Base-by-base conservation (phyloP, 1,140 invertebrate species). In the Drosophila seguyi region DNA sequence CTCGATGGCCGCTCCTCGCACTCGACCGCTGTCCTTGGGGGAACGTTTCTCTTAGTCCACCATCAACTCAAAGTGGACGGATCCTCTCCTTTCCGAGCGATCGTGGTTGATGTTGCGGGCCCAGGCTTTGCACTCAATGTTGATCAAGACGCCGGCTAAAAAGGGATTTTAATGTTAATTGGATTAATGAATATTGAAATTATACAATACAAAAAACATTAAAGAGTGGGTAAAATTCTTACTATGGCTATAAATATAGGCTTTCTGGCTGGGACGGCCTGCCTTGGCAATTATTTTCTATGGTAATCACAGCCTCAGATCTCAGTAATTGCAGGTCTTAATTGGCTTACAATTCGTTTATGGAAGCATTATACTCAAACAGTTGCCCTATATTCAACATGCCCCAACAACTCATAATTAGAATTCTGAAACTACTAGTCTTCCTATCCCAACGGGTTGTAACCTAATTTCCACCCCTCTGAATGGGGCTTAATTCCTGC, bases 101-200 rank as follows among this genome's bases (percentile, higher is more conserved):
- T 98, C 97, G 93, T 98, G 97, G 52, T 94, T 90, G 83, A 99
- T 99, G 94, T 99, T 99, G 92, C 96, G 95, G 79, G 98, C 98
- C 97, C 97, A 99, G 77, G 98, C 98, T 94, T 98, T 98, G 94
- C 98, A 99, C 93, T 98, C 98, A 93, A 99, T 97, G 94, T 98
- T 98, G 93, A 99, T 98, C 73, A 99, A 94, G 27, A 98, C 96
- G 50, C 97, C 97, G 90, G 95, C 96, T 96, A 39, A 7, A 47
- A 57, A 34, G n/a, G n/a, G n/a, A 56, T 58, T 68, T 18, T 45
- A n/a, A 36, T 34, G 50, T 27, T 27, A 22, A 44, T 42, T 29
- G 8, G 7, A 38, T 50, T 56, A 29, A 27, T n/a, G 13, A 18
- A 45, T 20, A 44, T 36, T n/a, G 7, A 48, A 41, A 14, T 10